Percentiles rank a stretch among this genome's conserved stretches.
phyloP scores from a whole-genome alignment of 2,888 invertebrate genomes.

The Cryptus armator region DNA sequence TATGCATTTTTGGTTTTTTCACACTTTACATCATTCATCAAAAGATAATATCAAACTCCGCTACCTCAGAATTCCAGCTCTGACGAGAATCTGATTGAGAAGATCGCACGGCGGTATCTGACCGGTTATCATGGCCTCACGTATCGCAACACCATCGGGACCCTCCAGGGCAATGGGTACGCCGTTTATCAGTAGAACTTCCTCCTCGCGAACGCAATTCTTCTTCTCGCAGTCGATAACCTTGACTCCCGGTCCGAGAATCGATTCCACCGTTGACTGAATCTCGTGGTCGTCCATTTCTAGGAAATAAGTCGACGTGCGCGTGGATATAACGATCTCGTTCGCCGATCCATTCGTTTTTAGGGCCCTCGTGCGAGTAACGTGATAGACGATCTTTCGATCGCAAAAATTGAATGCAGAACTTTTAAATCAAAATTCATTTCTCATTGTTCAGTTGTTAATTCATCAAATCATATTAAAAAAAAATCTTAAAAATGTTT shows the following conservation, averaged over 20 bases:
- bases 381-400: not conserved
- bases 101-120: slow-evolving; percentile 91
- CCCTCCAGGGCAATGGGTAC: slow-evolving; percentile 89
- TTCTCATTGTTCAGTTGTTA: not conserved
- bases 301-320: slow-evolving; percentile 64
- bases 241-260: slow-evolving; percentile 90
- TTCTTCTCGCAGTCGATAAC: slow-evolving; percentile 91
- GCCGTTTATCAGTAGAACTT: slow-evolving; percentile 90
- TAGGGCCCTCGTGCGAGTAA: slow-evolving; percentile 67
- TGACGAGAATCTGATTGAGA: slow-evolving; percentile 89
- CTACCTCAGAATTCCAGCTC: slow-evolving; percentile 88
- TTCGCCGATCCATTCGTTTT: not conserved
- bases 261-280: slow-evolving; percentile 91
- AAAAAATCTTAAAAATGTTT: not conserved
- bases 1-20: not conserved
- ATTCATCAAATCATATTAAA: not conserved
- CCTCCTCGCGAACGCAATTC: slow-evolving; percentile 90
- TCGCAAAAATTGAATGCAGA: slow-evolving; percentile 1
- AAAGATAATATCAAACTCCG: slow-evolving; percentile 52
- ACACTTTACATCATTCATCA: not conserved
- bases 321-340: slow-evolving; percentile 8
- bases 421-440: not conserved
- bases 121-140: slow-evolving; percentile 89
- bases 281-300: slow-evolving; percentile 90
- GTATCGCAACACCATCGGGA: slow-evolving; percentile 89